phyloP scores from a whole-genome alignment of 2,113 vertebrate genomes.

The Emydura subglobosa region DNA sequence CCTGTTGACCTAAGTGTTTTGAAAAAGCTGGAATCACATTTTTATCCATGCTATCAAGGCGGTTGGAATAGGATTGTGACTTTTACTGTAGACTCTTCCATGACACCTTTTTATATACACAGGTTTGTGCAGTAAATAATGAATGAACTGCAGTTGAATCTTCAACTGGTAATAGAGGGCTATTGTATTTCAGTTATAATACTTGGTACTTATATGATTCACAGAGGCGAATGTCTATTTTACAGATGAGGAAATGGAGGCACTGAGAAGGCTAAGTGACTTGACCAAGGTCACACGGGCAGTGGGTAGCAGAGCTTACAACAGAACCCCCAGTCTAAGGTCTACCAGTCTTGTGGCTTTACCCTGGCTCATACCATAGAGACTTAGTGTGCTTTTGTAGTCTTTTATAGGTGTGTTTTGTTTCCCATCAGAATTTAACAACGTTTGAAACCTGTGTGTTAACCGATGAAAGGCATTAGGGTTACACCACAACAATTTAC shows the following conservation, averaged over 20 bases:
- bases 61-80: not conserved
- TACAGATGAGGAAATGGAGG: rapidly evolving
- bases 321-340: rapidly evolving
- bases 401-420: rapidly evolving
- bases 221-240: rapidly evolving
- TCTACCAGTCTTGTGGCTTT: rapidly evolving
- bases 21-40: not conserved
- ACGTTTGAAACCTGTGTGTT: rapidly evolving
- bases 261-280: rapidly evolving
- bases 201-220: rapidly evolving
- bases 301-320: not conserved
- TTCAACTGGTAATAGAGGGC: not conserved
- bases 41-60: not conserved
- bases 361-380: rapidly evolving
- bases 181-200: rapidly evolving
- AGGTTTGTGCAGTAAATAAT: not conserved
- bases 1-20: not conserved
- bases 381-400: rapidly evolving
- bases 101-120: not conserved
- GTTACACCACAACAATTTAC: not conserved
- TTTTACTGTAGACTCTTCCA: not conserved
- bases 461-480: not conserved
- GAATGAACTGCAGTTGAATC: not conserved
- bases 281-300: rapidly evolving
- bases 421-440: rapidly evolving